A percentile compares a stretch with the other conserved stretches of the same genome.
These are phyloP conservation scores for Todiramphus chloris DNA, from an alignment of 2,113 vertebrate genomes.

Conservation along the genomic window DNA sequence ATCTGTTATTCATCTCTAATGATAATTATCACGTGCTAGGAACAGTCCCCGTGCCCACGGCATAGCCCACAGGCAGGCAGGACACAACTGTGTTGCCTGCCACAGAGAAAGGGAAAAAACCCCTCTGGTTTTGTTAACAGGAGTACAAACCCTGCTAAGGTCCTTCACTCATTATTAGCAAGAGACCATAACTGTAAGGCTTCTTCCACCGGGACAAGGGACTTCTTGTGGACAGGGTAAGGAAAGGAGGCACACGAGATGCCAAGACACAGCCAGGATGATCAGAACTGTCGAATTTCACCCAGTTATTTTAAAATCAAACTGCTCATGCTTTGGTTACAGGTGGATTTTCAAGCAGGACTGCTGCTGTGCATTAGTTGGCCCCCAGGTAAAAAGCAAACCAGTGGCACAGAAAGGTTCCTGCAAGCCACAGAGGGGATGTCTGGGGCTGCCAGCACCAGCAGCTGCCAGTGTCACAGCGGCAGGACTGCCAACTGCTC, in stretches of 20 bases:
- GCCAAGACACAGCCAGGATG: neutral
- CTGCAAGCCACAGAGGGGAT: neutral
- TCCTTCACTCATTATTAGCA: neutral
- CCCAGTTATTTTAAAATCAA: neutral
- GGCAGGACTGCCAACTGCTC: neutral
- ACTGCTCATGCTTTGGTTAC: neutral
- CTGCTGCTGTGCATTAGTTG: neutral
- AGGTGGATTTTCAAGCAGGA: neutral
- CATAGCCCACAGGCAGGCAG: fast-evolving
- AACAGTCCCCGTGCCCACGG: fast-evolving
- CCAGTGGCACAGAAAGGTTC: neutral
- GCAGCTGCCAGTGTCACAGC: neutral
- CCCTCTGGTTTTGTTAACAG: neutral
- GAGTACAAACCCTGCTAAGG: neutral
- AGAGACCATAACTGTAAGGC: neutral
- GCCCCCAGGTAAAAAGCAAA: neutral
- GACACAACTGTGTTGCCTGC: neutral
- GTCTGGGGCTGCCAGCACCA: neutral
- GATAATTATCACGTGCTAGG: neutral
- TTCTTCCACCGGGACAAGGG: neutral
- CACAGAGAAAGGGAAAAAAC: neutral
- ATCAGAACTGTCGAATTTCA: neutral
- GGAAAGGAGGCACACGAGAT: neutral
- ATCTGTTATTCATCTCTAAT: neutral
- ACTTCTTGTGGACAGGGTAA: neutral